Evolutionary conservation across 2,113 vertebrate species (phyloP).

Genomic region (Taxidea taxus): DNA sequence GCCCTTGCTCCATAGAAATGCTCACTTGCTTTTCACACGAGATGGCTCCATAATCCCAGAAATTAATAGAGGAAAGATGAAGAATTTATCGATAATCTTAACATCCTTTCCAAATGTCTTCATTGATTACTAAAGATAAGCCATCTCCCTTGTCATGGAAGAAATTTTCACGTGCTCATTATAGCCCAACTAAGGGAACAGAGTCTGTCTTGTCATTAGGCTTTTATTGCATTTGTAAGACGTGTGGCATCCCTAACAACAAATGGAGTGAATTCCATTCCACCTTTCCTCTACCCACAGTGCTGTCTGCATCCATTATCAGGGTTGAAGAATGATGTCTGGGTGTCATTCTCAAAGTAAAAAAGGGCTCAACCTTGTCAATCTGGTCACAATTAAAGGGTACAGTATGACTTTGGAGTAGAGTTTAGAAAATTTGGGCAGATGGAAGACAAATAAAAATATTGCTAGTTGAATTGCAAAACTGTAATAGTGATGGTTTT

Average conservation of each 20-base stretch:
- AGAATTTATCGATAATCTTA: conserved; percentile 16
- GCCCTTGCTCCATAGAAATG: not conserved
- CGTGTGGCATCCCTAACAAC: not conserved
- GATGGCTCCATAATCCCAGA: not conserved
- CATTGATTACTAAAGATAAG: not conserved
- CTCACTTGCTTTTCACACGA: not conserved
- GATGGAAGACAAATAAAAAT: conserved; percentile 14
- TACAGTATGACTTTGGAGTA: not conserved
- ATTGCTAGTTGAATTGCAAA: not conserved
- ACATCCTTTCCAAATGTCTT: not conserved
- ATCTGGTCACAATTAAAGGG: not conserved
- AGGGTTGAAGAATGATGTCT: not conserved
- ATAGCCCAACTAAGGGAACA: not conserved
- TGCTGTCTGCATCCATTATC: not conserved
- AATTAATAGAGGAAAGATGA: not conserved
- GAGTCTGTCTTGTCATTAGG: not conserved
- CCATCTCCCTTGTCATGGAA: too few relatives aligned
- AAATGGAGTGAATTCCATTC: not conserved
- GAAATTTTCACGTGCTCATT: not conserved
- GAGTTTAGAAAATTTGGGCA: not conserved
- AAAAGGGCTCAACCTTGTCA: not conserved
- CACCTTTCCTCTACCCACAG: not conserved
- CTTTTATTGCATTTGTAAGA: not conserved
- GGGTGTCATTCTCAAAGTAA: not conserved
- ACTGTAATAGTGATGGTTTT: not conserved